A percentile compares a stretch with the other conserved stretches of the same genome.
Conservation (phyloP, 2,888 invertebrate species). For the Furcula furcula region DNA sequence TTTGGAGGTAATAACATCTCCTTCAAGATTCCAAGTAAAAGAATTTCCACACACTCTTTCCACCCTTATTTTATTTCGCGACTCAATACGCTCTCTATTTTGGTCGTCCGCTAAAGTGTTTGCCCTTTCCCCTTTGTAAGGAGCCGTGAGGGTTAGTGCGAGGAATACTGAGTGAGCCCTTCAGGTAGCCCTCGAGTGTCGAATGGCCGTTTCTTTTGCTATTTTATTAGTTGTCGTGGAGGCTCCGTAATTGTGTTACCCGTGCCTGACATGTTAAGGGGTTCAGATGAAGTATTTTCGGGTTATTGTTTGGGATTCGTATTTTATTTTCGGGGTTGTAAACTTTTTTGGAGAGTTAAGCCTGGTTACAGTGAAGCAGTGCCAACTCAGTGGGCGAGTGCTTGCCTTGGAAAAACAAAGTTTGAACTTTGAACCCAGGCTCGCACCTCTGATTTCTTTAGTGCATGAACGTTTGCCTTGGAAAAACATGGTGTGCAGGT, state of each 20-base stretch:
- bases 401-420: no score
- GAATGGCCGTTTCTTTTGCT: conserved; percentile 67
- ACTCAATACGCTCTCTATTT: conserved; percentile 79
- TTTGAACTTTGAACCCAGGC: no score
- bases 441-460: no score
- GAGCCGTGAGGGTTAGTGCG: conserved; percentile 59
- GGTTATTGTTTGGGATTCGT: neutral
- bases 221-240: conserved; percentile 77
- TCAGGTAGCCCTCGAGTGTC: conserved; percentile 57
- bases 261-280: conserved; percentile 32
- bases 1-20: conserved; percentile 38
- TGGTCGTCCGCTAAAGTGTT: conserved; percentile 66
- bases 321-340: neutral
- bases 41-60: conserved; percentile 56
- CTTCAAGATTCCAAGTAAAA: conserved; percentile 29
- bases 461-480: no score
- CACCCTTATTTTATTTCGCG: conserved; percentile 76
- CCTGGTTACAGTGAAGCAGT: no score
- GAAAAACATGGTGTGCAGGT: no score
- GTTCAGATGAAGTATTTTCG: conserved; percentile 5
- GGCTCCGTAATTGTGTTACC: conserved; percentile 62
- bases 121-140: conserved; percentile 69
- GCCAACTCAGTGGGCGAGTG: no score
- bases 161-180: conserved; percentile 73
- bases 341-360: no score